Base-by-base conservation (phyloP, 2,113 vertebrate genomes). In the Xenopus tropicalis region DNA sequence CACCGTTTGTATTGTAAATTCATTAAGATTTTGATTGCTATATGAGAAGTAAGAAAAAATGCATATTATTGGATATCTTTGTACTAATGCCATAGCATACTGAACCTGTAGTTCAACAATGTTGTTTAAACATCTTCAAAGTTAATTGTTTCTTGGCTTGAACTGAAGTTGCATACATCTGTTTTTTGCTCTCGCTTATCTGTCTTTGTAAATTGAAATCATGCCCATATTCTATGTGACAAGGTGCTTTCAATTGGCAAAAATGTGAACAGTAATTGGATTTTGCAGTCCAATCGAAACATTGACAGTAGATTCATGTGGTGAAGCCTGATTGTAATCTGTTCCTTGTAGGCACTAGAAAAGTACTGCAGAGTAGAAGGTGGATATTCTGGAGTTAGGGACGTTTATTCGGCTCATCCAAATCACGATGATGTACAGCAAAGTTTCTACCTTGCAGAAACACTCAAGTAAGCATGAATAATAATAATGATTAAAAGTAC, bases 401-500 rank as follows among this genome's bases (percentile, higher is more conserved):
- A 99, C 57, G 97, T 99, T 80, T 99, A 99, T 81, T 86, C 81
- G 14, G 82, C 57, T 4, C 83, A 77, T 1, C 93, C 94, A 42
- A 94, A 71, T 80, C 91, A 96, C 6, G 97, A 99, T 1, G 95
- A 99, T 1, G 96, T 98, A 6, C 97, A 99, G 73, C 97, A 99
- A 85, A 99, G 97, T 83, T 99, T 99, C 88, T 99, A 93, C 88
- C 84, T 98, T 80, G 94, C 96, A 13, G 96, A 99, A 85, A 99
- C 96, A 0, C 92, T 98, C 65, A 99, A 99, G 97, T 99, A 90
- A 95, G 93, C 86, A 58, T 37, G 14, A 43, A 56, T 14, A 14
- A 11, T 23, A 21, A 23, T 37, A 9, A 37, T 23, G 6, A 37
- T 37, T 37, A 22, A 58, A 22, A 14, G 29, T 67, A 64, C 4